Percentiles rank a stretch among this genome's conserved stretches.
These are phyloP conservation scores for Apotomis capreana DNA, from an alignment of 2,888 invertebrate species.

Conservation along the genomic window DNA sequence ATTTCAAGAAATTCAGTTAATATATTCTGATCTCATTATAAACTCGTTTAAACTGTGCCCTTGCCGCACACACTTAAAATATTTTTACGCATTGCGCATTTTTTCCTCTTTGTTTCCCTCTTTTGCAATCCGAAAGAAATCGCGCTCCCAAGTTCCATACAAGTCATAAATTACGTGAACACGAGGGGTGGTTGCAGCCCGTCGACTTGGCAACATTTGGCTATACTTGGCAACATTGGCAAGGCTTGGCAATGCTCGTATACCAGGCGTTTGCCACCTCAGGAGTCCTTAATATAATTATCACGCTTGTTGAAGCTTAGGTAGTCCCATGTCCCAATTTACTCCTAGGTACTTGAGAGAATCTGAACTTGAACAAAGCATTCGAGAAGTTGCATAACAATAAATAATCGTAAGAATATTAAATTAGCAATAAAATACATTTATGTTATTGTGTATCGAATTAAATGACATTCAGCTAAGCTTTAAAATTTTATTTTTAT, in stretches of 20 bases:
- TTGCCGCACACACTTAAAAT: conserved; percentile 2
- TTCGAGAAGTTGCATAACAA: too few species aligned
- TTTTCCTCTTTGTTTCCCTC: conserved; percentile 23
- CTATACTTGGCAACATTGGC: conserved; percentile 20
- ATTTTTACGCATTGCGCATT: conserved; percentile 32
- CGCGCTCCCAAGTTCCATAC: conserved; percentile 18
- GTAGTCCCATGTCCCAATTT: not conserved
- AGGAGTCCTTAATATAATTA: conserved; percentile 11
- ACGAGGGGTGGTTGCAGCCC: conserved; percentile 13
- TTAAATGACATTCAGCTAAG: too few species aligned
- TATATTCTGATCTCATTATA: not conserved
- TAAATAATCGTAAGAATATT: too few species aligned
- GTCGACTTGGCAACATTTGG: conserved; percentile 21
- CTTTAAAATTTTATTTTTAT: too few species aligned
- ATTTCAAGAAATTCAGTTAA: too few species aligned
- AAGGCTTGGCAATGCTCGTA: conserved; percentile 10
- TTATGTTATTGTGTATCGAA: too few species aligned
- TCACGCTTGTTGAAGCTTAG: conserved; percentile 2
- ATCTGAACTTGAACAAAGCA: not conserved
- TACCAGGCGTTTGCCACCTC: conserved; percentile 10
- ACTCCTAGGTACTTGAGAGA: not conserved
- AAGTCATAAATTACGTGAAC: conserved; percentile 32
- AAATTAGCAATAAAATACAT: too few species aligned
- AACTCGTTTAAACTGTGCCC: not conserved
- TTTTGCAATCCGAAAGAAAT: conserved; percentile 25